phyloP scores from a whole-genome alignment of 2,888 invertebrate species.

The Busseola fusca region DNA sequence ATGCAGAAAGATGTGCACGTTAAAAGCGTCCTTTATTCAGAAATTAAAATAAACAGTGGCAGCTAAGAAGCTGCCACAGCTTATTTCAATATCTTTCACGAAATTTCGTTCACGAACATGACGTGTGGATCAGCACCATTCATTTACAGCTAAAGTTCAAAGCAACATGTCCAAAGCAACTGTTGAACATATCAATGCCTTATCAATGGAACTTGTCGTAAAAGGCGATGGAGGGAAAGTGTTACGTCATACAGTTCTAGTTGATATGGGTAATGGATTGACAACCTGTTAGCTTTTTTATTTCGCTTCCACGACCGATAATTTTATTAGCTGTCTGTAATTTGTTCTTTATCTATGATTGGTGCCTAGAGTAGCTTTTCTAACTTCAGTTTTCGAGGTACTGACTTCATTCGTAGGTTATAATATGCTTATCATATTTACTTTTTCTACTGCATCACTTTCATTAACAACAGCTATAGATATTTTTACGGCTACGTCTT shows the following conservation, averaged over 20 bases:
- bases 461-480: neutral
- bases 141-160: no score
- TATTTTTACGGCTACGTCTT: neutral
- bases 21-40: no score
- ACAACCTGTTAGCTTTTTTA: constrained; percentile 27
- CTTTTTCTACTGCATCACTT: neutral
- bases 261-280: constrained; percentile 14
- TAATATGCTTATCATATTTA: neutral
- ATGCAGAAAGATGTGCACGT: no score
- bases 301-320: neutral
- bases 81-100: no score
- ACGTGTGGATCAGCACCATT: no score
- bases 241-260: constrained; percentile 12
- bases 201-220: constrained; percentile 33
- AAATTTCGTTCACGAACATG: no score
- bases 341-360: constrained; percentile 6
- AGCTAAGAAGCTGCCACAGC: no score
- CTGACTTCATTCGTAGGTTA: neutral
- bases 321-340: constrained; percentile 6
- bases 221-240: constrained; percentile 28
- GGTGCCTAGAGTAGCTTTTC: neutral
- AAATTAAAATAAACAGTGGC: no score
- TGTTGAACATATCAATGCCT: constrained; percentile 6
- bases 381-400: neutral
- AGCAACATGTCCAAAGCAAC: neutral